Evolutionary conservation across 1,140 invertebrate species (phyloP), one percentile per base, ranked within the genome.

Genomic region (Campodea augens): DNA sequence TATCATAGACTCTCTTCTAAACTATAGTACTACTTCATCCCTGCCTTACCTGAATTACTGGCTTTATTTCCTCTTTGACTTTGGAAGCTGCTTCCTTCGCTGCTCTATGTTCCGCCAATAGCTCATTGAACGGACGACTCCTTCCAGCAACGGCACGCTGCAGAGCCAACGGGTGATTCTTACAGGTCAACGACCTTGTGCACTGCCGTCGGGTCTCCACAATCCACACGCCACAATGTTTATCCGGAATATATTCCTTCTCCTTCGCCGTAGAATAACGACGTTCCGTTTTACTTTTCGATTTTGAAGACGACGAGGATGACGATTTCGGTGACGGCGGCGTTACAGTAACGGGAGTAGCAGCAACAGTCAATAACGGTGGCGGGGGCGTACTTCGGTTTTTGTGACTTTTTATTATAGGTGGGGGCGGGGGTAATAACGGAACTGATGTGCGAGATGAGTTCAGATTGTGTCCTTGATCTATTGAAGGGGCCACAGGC

Each of bases 161-260:
- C 41, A 83, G 53, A 21, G 78, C 77, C 41, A 87, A 66, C 4
- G 80, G 75, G 64, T 87, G 83, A 13, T 81, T 77, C 64, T 85
- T 86, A 59, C 83, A 88, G 1, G 82, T 86, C 12, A 86, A 66
- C 10, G 81, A 85, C 22, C 82, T 64, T 20, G 81, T 84, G 58
- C 83, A 88, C 0, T 75, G 77, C 53, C 78, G 79, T 1, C 68
- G 66, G 41, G 69, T 74, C 50, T 80, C 77, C 3, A 70, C 67
- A 43, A 72, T 72, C 52, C 69, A 65, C 2, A 84, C 81, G 2
- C 82, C 83, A 60, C 83, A 87, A 54, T 87, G 83, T 42, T 78
- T 73, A 52, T 86, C 75, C 3, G 81, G 72, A 59, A 85, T 78
- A 61, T 81, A 87, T 54, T 81, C 77, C 43, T 81, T 66, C 43